phyloP scores from a whole-genome alignment of 2,113 vertebrate species.

The Labeo rohita region DNA sequence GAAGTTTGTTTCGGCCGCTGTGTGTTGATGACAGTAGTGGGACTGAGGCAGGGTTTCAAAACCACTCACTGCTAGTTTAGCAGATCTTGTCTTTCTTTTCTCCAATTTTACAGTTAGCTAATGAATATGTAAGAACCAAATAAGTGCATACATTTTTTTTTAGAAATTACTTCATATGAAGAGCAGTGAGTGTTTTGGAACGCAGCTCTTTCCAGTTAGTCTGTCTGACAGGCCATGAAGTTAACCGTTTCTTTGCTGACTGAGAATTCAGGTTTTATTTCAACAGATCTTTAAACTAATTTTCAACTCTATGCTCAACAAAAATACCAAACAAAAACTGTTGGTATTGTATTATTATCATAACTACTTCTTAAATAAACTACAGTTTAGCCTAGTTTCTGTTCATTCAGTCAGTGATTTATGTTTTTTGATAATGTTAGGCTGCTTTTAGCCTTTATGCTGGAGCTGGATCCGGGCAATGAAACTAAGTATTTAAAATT shows the following conservation, averaged over 20 bases:
- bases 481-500: too few relatives aligned
- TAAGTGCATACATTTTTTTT: not conserved
- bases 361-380: not conserved
- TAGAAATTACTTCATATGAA: not conserved
- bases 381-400: too few relatives aligned
- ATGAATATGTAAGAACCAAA: not conserved
- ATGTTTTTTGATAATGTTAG: too few relatives aligned
- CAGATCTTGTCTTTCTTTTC: not conserved
- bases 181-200: conserved; percentile 41
- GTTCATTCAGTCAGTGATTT: too few relatives aligned
- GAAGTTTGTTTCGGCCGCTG: conserved; percentile 63
- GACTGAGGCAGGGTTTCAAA: conserved; percentile 49
- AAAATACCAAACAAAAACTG: not conserved
- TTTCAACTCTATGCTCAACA: not conserved
- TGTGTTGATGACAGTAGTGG: conserved; percentile 49
- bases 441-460: too few relatives aligned
- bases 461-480: too few relatives aligned
- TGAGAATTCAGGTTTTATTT: not conserved
- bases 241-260: conserved; percentile 60
- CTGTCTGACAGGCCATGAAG: not conserved
- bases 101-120: not conserved
- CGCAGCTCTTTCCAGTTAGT: conserved; percentile 44
- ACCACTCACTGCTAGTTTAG: not conserved
- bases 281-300: not conserved
- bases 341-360: not conserved